Conservation (phyloP, 2,113 vertebrate genomes). For the Hippoglossus stenolepis region DNA sequence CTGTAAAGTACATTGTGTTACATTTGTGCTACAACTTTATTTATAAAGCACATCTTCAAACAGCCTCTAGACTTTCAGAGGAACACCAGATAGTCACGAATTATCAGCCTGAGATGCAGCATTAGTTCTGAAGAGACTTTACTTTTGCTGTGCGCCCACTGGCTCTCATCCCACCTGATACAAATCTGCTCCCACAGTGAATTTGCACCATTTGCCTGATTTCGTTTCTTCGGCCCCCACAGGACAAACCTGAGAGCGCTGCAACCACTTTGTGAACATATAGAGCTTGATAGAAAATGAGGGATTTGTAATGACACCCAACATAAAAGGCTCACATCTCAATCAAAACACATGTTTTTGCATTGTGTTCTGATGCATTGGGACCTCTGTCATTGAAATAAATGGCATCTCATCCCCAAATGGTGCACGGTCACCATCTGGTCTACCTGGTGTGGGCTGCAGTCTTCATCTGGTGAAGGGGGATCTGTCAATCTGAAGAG, state of each 20-base stretch:
- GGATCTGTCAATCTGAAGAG: conserved; percentile 91
- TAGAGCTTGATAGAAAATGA: neutral
- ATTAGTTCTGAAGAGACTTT: neutral
- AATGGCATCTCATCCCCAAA: too few relatives aligned
- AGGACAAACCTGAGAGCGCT: neutral
- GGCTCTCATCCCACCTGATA: conserved; percentile 2
- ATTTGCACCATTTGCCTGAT: neutral
- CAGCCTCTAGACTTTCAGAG: too few relatives aligned
- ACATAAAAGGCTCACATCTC: neutral
- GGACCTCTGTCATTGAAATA: too few relatives aligned
- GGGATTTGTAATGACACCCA: neutral
- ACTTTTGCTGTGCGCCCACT: conserved; percentile 5
- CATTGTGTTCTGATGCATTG: neutral
- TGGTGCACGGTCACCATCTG: too few relatives aligned
- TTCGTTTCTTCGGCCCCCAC: neutral
- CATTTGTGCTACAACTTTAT: too few relatives aligned
- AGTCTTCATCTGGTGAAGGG: conserved; percentile 87
- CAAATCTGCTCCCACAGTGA: neutral
- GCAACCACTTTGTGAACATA: neutral
- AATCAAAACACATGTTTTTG: neutral
- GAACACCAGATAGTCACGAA: too few relatives aligned
- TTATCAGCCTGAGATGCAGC: neutral
- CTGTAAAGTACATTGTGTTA: too few relatives aligned
- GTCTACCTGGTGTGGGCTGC: conserved; percentile 66
- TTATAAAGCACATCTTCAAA: too few relatives aligned